Conservation (phyloP, 2,113 vertebrate species). For the Ptilonorhynchus violaceus region DNA sequence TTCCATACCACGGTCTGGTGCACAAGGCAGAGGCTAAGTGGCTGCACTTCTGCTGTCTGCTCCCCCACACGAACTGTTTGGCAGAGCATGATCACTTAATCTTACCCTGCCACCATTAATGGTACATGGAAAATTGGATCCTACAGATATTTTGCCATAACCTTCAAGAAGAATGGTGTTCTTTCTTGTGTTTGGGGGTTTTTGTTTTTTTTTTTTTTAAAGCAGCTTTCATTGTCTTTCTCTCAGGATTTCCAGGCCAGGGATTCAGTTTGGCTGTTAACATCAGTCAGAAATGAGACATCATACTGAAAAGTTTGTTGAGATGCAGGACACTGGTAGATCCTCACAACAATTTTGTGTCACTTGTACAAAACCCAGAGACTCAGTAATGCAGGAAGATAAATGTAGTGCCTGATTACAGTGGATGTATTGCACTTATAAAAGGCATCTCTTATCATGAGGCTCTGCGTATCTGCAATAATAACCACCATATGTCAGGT, state of each 20-base stretch:
- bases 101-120: background rate
- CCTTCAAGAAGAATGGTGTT: background rate
- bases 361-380: constrained; percentile 23
- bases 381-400: background rate
- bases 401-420: background rate
- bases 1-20: background rate
- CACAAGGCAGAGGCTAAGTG: background rate
- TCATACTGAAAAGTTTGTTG: background rate
- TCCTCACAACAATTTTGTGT: background rate
- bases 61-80: background rate
- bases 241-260: background rate
- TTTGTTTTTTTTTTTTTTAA: background rate
- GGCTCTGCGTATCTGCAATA: background rate
- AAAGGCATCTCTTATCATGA: background rate
- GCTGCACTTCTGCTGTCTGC: constrained; percentile 25
- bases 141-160: background rate
- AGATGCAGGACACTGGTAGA: background rate
- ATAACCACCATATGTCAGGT: background rate
- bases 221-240: background rate
- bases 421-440: background rate
- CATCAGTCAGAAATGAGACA: background rate
- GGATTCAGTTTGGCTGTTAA: background rate
- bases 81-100: background rate
- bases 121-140: background rate
- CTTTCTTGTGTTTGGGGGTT: background rate